Evolutionary conservation across 2,797 vertebrate genomes (phyloP).

Genomic region (Anabacerthia variegaticeps): DNA sequence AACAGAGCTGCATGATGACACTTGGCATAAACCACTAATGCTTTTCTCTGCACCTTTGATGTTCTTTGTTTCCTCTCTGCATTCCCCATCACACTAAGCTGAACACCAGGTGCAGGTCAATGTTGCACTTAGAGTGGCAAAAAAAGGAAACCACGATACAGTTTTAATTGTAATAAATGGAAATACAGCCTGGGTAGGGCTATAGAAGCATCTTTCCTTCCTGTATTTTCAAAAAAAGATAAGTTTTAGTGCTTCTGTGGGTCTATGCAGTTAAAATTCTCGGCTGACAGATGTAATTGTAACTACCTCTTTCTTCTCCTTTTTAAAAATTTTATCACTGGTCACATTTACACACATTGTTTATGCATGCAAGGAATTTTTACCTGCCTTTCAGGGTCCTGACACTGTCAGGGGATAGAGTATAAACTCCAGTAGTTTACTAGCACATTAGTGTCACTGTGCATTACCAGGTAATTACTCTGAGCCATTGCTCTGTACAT

Average conservation of each 20-base stretch:
- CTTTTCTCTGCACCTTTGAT: background rate
- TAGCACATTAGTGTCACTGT: constrained; percentile 76
- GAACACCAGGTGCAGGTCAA: background rate
- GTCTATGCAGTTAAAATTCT: constrained; percentile 19
- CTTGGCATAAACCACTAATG: background rate
- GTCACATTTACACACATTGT: constrained; percentile 60
- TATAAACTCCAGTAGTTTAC: constrained; percentile 75
- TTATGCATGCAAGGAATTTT: constrained; percentile 68
- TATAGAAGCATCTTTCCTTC: background rate
- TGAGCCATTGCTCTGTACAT: constrained; percentile 67
- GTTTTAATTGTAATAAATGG: constrained; percentile 13
- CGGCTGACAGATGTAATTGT: constrained; percentile 42
- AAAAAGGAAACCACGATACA: background rate
- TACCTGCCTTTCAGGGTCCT: constrained; percentile 68
- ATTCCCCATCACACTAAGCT: background rate
- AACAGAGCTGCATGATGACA: background rate
- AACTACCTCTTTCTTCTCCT: constrained; percentile 30
- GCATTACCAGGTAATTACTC: constrained; percentile 77
- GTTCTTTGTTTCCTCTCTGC: background rate
- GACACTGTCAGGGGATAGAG: constrained; percentile 50
- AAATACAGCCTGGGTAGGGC: background rate
- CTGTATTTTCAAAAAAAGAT: background rate
- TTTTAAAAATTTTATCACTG: constrained; percentile 39
- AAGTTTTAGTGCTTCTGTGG: background rate
- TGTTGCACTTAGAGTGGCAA: background rate